phyloP scores from a whole-genome alignment of 2,113 vertebrate species.

The Hippocampus abdominalis region DNA sequence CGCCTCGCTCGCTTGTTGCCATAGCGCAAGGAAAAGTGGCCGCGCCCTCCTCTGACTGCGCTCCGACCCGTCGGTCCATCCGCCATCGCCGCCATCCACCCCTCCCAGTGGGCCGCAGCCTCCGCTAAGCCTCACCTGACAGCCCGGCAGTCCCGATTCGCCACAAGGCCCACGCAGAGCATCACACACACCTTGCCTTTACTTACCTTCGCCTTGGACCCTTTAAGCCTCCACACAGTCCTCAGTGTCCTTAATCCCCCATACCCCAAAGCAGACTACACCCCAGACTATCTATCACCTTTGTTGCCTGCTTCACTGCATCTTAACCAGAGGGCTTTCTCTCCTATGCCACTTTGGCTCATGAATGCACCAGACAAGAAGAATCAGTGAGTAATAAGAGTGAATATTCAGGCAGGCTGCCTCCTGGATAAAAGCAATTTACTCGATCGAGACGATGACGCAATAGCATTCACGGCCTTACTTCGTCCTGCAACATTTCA shows the following conservation, averaged over 20 bases:
- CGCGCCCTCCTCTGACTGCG: constrained; percentile 45
- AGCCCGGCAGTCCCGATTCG: constrained; percentile 35
- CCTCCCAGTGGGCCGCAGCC: constrained; percentile 35
- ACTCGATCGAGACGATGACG: constrained; percentile 36
- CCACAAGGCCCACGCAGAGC: constrained; percentile 48
- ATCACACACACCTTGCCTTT: constrained; percentile 60
- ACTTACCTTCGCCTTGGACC: constrained; percentile 49
- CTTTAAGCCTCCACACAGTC: constrained; percentile 53
- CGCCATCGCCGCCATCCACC: constrained; percentile 43
- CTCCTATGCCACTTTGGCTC: constrained; percentile 12
- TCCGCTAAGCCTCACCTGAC: constrained; percentile 31
- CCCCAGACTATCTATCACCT: constrained; percentile 53
- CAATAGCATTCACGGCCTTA: constrained; percentile 32
- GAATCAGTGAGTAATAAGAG: constrained; percentile 22
- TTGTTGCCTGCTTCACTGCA: constrained; percentile 59
- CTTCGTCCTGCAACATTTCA: constrained; percentile 55
- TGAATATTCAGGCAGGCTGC: constrained; percentile 22
- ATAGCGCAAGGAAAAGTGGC: constrained; percentile 53
- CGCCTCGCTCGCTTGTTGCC: constrained; percentile 69
- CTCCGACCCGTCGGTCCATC: constrained; percentile 43
- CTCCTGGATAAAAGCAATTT: constrained; percentile 42
- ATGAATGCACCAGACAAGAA: constrained; percentile 29
- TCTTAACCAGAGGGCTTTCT: constrained; percentile 37
- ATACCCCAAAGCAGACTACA: constrained; percentile 31
- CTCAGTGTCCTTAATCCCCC: constrained; percentile 55